Conservation (phyloP, 23 tunicate species). For the Halocynthia roretzi region DNA sequence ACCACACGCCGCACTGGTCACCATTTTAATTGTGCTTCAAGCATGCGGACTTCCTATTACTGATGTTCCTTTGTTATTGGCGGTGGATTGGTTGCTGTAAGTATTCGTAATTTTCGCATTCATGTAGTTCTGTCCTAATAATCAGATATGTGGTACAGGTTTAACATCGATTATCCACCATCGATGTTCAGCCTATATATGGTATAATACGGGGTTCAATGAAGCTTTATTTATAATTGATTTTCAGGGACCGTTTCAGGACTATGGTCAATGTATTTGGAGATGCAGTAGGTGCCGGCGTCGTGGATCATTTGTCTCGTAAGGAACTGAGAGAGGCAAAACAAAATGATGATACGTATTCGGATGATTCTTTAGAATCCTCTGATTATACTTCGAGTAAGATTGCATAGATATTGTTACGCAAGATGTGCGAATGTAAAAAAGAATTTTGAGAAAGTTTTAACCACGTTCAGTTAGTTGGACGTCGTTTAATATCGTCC, state of each 20-base stretch:
- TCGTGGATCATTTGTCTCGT: slow-evolving; percentile 30
- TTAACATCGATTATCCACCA: no score
- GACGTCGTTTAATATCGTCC: no score
- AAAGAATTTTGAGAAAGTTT: no score
- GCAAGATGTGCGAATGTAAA: no score
- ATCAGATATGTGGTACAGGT: no score
- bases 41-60: slow-evolving; percentile 43
- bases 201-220: no score
- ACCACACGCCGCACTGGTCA: slow-evolving; percentile 31
- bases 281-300: slow-evolving; percentile 51
- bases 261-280: slow-evolving; percentile 40
- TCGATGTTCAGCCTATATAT: no score
- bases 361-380: not conserved
- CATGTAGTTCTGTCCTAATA: not conserved
- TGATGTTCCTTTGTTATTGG: slow-evolving; percentile 18
- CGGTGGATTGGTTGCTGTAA: slow-evolving; percentile 50
- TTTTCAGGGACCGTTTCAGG: slow-evolving; percentile 29
- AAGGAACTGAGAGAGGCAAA: slow-evolving; percentile 19
- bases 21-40: slow-evolving; percentile 29
- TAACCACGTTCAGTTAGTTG: no score
- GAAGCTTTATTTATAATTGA: no score
- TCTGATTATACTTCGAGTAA: not conserved
- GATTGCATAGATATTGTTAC: not conserved
- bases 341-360: not conserved
- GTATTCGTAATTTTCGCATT: not conserved